Conservation (phyloP, 1,140 invertebrate species). For the Pristionchus pacificus region DNA sequence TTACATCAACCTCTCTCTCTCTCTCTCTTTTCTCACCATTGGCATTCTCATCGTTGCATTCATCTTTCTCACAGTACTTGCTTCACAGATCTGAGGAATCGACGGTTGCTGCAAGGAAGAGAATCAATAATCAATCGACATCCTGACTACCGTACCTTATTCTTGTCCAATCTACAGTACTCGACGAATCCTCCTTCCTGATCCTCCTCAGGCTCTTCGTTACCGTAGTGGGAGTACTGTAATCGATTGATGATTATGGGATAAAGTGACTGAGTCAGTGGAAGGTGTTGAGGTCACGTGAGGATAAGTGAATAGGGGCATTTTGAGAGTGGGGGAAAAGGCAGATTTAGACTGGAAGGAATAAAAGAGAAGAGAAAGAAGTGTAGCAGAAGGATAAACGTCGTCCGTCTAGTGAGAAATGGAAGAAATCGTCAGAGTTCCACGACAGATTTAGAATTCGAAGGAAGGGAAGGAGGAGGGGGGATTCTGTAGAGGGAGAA, state of each 20-base stretch:
- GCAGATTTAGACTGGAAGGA: too few relatives aligned
- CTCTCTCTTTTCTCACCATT: neutral
- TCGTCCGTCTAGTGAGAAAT: too few relatives aligned
- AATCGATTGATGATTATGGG: conserved; percentile 1
- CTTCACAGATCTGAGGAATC: conserved; percentile 11
- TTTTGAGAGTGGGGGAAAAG: too few relatives aligned
- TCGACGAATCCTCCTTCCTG: conserved; percentile 20
- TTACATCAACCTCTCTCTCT: too few relatives aligned
- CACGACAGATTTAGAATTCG: too few relatives aligned
- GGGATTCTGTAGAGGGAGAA: too few relatives aligned
- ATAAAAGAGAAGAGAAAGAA: conserved; percentile 4
- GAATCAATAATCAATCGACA: too few relatives aligned
- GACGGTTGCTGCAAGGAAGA: neutral
- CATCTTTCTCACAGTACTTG: conserved; percentile 1
- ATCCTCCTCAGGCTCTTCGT: conserved; percentile 6
- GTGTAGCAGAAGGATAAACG: neutral
- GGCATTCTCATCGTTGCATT: neutral
- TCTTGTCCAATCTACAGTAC: conserved; percentile 21
- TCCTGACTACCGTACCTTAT: neutral
- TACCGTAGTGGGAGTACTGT: conserved; percentile 20
- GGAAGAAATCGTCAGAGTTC: too few relatives aligned
- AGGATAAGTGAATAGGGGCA: neutral
- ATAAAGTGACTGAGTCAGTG: neutral
- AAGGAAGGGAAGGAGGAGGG: too few relatives aligned
- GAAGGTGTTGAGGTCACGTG: neutral